Evolutionary conservation across 2,113 vertebrate genomes (phyloP), one percentile per base, ranked within the genome.

Genomic region (Patagioenas fasciata): DNA sequence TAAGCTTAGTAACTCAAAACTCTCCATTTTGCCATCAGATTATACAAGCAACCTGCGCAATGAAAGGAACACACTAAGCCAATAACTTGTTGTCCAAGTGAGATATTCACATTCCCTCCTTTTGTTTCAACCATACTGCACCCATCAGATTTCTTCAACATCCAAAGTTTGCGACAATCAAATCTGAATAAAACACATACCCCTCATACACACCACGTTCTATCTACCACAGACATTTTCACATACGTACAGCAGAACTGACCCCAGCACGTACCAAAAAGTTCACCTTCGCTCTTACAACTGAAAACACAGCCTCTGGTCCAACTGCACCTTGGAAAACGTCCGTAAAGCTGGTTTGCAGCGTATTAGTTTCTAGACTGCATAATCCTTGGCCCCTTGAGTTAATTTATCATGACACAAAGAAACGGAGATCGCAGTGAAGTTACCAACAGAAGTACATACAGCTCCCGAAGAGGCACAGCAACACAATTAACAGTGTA

Each of bases 221-320:
- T 48, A 75, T 7, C 18, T 18, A 3, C 5, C 10, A 58, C 38
- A 69, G 40, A 15, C 10, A 42, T 12, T 32, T 38, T 13, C 58
- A 88, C 9, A 10, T 1, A 25, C 0, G 6, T 5, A 50, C 28
- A 61, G n/a, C 1, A 0, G 6, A 62, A 36, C 15, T 11, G 21
- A 44, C 34, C 67, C 80, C 64, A 74, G 40, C 58, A 40, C 19
- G 7, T 2, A 25, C 19, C 54, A 62, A 28, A 31, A 77, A 32
- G 3, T 16, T 10, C 0, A 67, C 34, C 42, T 87, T 40, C 20
- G 20, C 2, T 3, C 56, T 60, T 34, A 18, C 16, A 57, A 23
- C 0, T 16, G 69, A 54, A 61, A 66, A 62, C 0, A 26, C 0
- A 0, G 14, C 20, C 66, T 70, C 51, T 42, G 34, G 16, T 58